Evolutionary conservation across 2,797 vertebrate species (phyloP), one percentile per base, ranked within the genome.

Genomic region (Pangasius mekongensis): DNA sequence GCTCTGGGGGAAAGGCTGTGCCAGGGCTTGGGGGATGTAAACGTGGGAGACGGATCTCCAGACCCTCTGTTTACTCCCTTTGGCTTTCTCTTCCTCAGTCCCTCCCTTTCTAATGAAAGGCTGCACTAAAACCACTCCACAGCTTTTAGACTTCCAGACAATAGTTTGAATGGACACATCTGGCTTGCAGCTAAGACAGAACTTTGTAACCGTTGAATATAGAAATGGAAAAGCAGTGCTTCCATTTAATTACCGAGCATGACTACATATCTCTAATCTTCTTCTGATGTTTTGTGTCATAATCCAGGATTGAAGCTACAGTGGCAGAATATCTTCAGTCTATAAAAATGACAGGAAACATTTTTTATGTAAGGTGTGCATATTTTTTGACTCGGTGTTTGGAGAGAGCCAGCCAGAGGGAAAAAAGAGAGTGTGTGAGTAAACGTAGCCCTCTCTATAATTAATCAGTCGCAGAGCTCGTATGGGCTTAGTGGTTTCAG

Each of bases 401-500:
- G 36, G 87, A 93, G 84, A 88, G 87, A 89, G 88, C 91, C 39
- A 76, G 47, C 27, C 16, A 73, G 27, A 62, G 27, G 69, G 60
- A 39, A 20, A 52, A 92, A 90, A 90, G 87, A 58, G 87, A 83
- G 89, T 90, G 71, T 91, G 91, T 22, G 76, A 91, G 88, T 67
- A 8, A 94, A 94, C 52, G 90, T 91, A 91, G 86, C 89, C 60
- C 80, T 60, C 93, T 96, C 87, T 91, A 97, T 96, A 94, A 96
- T 96, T 92, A 92, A 96, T 95, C 93, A 93, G 91, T 87, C 87
- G 66, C 52, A 20, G 89, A 84, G 90, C 90, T 92, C 71, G 56
- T 92, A 84, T 89, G 87, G 83, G 86, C 62, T 78, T 93, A 73
- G 9, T 94, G 92, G 43, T 96, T 96, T 94, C 95, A 83, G 89